Conservation (phyloP, 2,888 invertebrate genomes). For the Heliconius charithonia region DNA sequence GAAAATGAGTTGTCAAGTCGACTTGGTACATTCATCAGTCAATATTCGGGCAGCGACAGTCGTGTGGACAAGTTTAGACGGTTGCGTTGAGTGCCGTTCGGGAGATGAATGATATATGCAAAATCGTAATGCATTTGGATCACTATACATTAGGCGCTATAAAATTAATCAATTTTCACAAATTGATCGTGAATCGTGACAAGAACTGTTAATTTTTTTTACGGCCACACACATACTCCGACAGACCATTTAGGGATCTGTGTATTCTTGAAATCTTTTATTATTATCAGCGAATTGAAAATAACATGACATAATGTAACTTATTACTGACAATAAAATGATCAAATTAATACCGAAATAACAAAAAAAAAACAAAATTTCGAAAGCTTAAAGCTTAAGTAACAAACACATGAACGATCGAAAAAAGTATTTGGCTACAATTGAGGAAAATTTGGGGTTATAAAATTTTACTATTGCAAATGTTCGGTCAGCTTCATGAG, state of each 20-base stretch:
- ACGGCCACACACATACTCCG: constrained; percentile 42
- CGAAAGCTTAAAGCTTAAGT: constrained; percentile 56
- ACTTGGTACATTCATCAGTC: constrained; percentile 73
- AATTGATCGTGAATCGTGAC: constrained; percentile 24
- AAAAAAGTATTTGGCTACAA: constrained; percentile 57
- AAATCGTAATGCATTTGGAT: constrained; percentile 52
- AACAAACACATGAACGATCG: constrained; percentile 56
- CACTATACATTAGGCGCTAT: constrained; percentile 45
- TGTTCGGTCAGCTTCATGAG: constrained; percentile 46
- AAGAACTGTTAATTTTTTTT: constrained; percentile 21
- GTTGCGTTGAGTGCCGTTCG: constrained; percentile 50
- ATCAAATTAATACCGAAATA: constrained; percentile 43
- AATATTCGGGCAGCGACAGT: constrained; percentile 52
- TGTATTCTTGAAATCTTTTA: constrained; percentile 23
- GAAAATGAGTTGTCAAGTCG: constrained; percentile 82
- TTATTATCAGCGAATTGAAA: constrained; percentile 28
- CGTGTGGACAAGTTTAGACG: constrained; percentile 56
- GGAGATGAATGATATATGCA: constrained; percentile 57
- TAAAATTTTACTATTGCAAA: constrained; percentile 73
- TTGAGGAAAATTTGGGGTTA: constrained; percentile 71
- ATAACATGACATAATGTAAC: constrained; percentile 30
- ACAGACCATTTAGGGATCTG: constrained; percentile 16
- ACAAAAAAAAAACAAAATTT: constrained; percentile 49
- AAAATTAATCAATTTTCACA: constrained; percentile 34
- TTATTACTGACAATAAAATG: constrained; percentile 38